Conservation (phyloP, 2,113 vertebrate genomes). For the Pachycephala philippinensis region DNA sequence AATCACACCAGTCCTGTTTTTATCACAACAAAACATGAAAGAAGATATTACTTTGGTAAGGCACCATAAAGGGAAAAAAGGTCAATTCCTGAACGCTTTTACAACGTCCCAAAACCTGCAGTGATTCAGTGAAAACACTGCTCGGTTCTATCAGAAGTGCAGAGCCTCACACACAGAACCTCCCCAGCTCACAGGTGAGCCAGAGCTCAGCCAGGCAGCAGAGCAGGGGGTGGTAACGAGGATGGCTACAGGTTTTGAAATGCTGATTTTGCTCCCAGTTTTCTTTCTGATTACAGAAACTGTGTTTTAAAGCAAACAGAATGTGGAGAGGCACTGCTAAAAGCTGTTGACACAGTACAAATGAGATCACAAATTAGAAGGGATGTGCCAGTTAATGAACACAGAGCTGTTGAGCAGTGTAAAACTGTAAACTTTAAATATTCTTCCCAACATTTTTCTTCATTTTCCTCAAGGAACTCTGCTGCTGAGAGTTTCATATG, state of each 20-base stretch:
- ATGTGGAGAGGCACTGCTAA: conserved; percentile 29
- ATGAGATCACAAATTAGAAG: conserved; percentile 58
- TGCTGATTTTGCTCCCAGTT: neutral
- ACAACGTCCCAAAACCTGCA: neutral
- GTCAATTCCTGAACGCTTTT: neutral
- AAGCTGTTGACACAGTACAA: conserved; percentile 61
- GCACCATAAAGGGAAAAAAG: neutral
- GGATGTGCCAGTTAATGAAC: conserved; percentile 51
- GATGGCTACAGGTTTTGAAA: neutral
- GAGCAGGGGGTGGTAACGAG: neutral
- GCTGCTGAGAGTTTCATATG: neutral
- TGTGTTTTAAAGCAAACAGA: conserved; percentile 33
- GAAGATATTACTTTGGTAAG: neutral
- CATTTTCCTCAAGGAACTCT: neutral
- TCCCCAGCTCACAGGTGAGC: neutral
- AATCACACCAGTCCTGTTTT: neutral
- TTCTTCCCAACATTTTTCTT: neutral
- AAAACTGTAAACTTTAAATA: conserved; percentile 8
- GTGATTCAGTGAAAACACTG: neutral
- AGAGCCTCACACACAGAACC: neutral
- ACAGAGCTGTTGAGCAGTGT: conserved; percentile 34
- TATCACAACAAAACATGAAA: neutral
- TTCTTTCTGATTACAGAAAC: neutral
- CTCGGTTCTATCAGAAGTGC: neutral
- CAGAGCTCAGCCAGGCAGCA: neutral